phyloP scores from a whole-genome alignment of 2,797 vertebrate species.

The Arnoldichthys spilopterus region DNA sequence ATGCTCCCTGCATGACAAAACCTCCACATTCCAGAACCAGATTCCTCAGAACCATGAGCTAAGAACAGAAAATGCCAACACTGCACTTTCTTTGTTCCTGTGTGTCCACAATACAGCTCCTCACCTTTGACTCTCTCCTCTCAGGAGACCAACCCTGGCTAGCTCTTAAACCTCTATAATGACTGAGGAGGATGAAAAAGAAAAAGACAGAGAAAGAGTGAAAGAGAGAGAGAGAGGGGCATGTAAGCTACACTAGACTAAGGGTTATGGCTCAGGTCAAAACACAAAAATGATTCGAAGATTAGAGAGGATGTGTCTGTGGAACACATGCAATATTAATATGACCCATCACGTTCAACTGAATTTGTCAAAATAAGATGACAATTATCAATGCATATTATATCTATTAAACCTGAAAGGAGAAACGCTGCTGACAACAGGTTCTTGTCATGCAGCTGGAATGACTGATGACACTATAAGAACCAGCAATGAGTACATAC shows the following conservation, averaged over 20 bases:
- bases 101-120: slow-evolving; percentile 7
- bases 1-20: background rate
- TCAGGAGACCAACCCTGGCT: slow-evolving; percentile 2
- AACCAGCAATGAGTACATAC: background rate
- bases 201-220: background rate
- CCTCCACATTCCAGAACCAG: background rate
- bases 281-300: slow-evolving; percentile 28
- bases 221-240: background rate
- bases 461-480: background rate
- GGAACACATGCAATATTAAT: slow-evolving; percentile 19
- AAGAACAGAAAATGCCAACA: slow-evolving; percentile 1
- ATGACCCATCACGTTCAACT: background rate
- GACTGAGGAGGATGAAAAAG: background rate
- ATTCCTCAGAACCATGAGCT: background rate
- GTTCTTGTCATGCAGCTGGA: slow-evolving; percentile 22
- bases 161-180: slow-evolving; percentile 17
- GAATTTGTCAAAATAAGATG: slow-evolving; percentile 23
- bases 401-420: slow-evolving; percentile 11
- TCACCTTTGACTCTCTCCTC: slow-evolving; percentile 21
- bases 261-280: slow-evolving; percentile 27
- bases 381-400: slow-evolving; percentile 1
- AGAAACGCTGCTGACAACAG: slow-evolving; percentile 21
- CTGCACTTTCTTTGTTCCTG: slow-evolving; percentile 17
- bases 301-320: background rate
- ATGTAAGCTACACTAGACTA: background rate